A percentile compares a stretch with the other conserved stretches of the same genome.
phyloP scores from a whole-genome alignment of 1,140 invertebrate genomes.

The Plectus sambesii region DNA sequence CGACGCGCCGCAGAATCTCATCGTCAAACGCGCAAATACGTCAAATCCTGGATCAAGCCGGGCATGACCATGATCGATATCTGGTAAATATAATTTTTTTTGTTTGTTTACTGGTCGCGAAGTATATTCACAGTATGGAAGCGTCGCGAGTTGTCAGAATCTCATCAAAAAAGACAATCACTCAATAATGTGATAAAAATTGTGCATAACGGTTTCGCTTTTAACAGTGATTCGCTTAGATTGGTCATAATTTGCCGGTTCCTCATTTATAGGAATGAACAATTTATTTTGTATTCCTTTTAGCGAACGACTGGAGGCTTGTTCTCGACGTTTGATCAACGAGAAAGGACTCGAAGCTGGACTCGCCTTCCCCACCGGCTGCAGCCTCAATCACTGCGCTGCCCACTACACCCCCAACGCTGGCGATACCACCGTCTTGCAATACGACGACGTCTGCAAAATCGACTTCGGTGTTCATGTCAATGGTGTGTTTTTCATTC shows the following conservation, averaged over 20 bases:
- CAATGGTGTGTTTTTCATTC: too few relatives aligned
- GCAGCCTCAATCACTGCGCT: slow-evolving; percentile 93
- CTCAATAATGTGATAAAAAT: too few relatives aligned
- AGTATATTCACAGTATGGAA: too few relatives aligned
- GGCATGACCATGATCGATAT: slow-evolving; percentile 99
- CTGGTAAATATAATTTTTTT: slow-evolving; percentile 53
- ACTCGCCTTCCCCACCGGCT: slow-evolving; percentile 95
- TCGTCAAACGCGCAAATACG: slow-evolving; percentile 77
- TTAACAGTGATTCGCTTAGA: too few relatives aligned
- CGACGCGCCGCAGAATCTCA: slow-evolving; percentile 92
- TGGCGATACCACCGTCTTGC: slow-evolving; percentile 83
- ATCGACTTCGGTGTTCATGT: slow-evolving; percentile 99
- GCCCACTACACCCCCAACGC: slow-evolving; percentile 99
- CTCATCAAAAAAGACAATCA: too few relatives aligned
- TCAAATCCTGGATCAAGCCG: slow-evolving; percentile 80
- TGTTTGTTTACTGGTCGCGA: not conserved
- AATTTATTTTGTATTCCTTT: too few relatives aligned
- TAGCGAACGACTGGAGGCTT: slow-evolving; percentile 80
- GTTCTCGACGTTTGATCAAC: slow-evolving; percentile 74
- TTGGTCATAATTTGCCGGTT: too few relatives aligned
- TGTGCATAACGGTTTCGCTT: too few relatives aligned
- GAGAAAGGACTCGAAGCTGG: slow-evolving; percentile 92
- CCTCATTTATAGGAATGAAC: too few relatives aligned
- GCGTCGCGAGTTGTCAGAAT: too few relatives aligned
- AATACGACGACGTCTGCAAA: slow-evolving; percentile 95